Conservation (phyloP, 2,113 vertebrate species). For the Phalacrocorax brasilianus region DNA sequence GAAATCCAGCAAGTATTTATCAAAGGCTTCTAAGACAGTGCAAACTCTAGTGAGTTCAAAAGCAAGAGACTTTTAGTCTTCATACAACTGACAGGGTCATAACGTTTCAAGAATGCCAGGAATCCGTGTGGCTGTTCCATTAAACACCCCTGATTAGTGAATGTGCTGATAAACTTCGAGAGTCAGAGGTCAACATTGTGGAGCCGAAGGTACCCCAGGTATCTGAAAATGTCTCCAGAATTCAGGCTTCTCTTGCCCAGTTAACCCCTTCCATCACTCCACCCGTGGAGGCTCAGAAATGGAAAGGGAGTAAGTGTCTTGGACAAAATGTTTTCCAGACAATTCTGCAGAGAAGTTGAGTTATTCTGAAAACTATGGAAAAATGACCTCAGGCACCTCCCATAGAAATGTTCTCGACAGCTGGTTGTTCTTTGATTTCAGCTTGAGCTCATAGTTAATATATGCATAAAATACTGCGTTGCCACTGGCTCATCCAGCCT, state of each 20-base stretch:
- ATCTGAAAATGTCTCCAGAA: conserved; percentile 61
- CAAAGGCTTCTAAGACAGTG: conserved; percentile 61
- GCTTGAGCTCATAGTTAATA: not conserved
- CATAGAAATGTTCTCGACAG: not conserved
- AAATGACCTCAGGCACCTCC: not conserved
- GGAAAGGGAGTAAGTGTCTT: not conserved
- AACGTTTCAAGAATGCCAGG: conserved; percentile 70
- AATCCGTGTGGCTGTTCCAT: conserved; percentile 70
- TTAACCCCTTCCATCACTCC: conserved; percentile 61
- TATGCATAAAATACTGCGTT: fast-evolving
- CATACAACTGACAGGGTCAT: conserved; percentile 66
- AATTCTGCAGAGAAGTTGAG: not conserved
- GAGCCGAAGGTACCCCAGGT: conserved; percentile 68
- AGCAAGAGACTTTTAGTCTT: conserved; percentile 67
- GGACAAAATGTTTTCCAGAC: not conserved
- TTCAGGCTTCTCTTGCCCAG: not conserved
- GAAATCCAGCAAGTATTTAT: conserved; percentile 68
- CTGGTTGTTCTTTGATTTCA: not conserved
- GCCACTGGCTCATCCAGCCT: not conserved
- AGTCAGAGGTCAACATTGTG: conserved; percentile 65
- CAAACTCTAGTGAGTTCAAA: conserved; percentile 65
- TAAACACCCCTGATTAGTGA: conserved; percentile 75
- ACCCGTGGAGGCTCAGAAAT: not conserved
- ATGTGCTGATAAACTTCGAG: conserved; percentile 66
- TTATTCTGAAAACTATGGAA: not conserved